Conservation (phyloP, 2,888 invertebrate genomes). For the Zhuqinia jingwanae region DNA sequence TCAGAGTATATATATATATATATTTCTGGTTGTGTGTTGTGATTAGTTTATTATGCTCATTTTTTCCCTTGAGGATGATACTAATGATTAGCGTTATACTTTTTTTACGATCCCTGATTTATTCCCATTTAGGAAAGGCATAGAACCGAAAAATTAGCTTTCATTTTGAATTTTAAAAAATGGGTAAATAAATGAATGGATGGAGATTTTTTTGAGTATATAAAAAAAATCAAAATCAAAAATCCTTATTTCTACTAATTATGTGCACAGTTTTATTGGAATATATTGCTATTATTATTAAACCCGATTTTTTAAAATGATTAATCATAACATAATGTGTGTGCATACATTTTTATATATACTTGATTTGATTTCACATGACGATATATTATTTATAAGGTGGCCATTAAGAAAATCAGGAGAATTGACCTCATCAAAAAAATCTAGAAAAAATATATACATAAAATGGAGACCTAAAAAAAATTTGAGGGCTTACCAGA, state of each 20-base stretch:
- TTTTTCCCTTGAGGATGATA: slow-evolving; percentile 6
- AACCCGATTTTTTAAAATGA: no score
- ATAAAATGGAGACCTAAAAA: slow-evolving; percentile 12
- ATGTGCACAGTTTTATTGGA: no score
- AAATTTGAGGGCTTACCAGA: background rate
- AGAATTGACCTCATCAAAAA: slow-evolving; percentile 49
- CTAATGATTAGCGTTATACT: background rate
- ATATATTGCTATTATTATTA: no score
- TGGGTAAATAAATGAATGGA: background rate
- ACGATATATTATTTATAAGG: no score
- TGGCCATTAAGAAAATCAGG: background rate
- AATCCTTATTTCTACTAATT: no score
- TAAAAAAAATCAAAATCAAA: no score
- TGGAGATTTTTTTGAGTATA: background rate
- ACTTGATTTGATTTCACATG: slow-evolving; percentile 49
- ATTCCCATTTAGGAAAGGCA: slow-evolving; percentile 51
- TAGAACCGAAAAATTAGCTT: slow-evolving; percentile 50
- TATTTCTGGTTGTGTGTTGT: slow-evolving; percentile 27
- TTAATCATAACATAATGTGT: background rate
- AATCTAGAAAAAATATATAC: background rate
- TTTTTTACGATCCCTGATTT: slow-evolving; percentile 56
- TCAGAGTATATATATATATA: background rate
- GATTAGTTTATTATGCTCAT: slow-evolving; percentile 22
- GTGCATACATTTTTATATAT: background rate
- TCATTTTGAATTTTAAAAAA: background rate